phyloP scores from a whole-genome alignment of 2,888 invertebrate species.

The Siphlonurus alternatus region DNA sequence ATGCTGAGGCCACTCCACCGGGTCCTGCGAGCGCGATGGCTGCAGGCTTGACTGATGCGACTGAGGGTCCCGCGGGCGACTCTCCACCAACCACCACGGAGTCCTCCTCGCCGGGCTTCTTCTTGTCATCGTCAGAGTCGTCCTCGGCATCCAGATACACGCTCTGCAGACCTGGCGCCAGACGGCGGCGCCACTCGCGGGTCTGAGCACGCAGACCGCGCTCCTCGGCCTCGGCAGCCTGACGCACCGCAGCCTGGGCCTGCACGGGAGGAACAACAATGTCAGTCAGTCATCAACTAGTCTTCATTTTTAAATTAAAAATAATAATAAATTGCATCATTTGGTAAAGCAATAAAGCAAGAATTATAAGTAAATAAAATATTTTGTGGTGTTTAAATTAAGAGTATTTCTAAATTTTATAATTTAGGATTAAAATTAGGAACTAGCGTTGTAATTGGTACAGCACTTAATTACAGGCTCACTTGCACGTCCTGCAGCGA shows the following conservation, averaged over 20 bases:
- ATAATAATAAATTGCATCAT: too few species aligned
- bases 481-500: too few species aligned
- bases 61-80: slow-evolving; percentile 21
- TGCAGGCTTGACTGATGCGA: slow-evolving; percentile 31
- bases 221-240: slow-evolving; percentile 6
- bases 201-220: slow-evolving; percentile 5
- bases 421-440: too few species aligned
- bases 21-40: slow-evolving; percentile 32
- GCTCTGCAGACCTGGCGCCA: slow-evolving; percentile 2
- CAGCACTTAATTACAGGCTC: too few species aligned
- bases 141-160: slow-evolving; percentile 30
- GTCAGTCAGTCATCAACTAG: too few species aligned
- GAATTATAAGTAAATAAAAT: too few species aligned
- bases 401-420: too few species aligned
- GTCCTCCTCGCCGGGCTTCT: slow-evolving; percentile 19
- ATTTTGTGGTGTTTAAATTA: too few species aligned
- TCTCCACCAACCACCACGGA: slow-evolving; percentile 7
- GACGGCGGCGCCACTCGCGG: slow-evolving; percentile 5
- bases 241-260: neutral
- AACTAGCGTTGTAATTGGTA: too few species aligned
- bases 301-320: too few species aligned
- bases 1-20: slow-evolving; percentile 32
- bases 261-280: too few species aligned
- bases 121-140: slow-evolving; percentile 24
- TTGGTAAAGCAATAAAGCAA: too few species aligned